Evolutionary conservation across 2,113 vertebrate genomes (phyloP).

Genomic region (Nerophis ophidion): DNA sequence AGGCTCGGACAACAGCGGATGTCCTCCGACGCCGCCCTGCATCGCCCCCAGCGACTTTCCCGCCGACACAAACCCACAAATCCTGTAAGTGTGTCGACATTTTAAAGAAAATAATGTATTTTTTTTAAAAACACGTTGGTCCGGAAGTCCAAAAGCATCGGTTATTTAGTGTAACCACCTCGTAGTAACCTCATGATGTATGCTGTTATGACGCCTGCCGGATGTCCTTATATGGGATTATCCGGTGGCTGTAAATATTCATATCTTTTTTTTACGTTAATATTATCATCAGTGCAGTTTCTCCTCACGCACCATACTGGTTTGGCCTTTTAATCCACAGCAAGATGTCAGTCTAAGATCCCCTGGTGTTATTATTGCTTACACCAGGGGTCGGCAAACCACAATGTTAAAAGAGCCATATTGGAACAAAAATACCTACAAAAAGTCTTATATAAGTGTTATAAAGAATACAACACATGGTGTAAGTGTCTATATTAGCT

Average conservation of each 20-base stretch:
- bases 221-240: too few species aligned
- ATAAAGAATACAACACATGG: too few species aligned
- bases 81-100: conserved; percentile 47
- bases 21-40: conserved; percentile 14
- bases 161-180: not conserved
- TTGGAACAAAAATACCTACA: too few species aligned
- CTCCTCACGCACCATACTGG: conserved; percentile 1
- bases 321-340: conserved; percentile 20
- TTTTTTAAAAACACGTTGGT: not conserved
- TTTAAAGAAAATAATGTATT: not conserved
- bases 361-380: not conserved
- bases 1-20: conserved; percentile 16
- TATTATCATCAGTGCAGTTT: not conserved
- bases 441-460: too few species aligned
- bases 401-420: too few species aligned
- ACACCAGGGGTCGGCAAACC: not conserved
- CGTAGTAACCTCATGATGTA: not conserved
- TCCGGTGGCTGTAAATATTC: too few species aligned
- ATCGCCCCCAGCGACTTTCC: conserved; percentile 18
- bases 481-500: too few species aligned
- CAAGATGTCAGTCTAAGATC: not conserved
- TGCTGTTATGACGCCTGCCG: not conserved
- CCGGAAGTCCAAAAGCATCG: not conserved
- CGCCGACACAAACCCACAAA: conserved; percentile 15
- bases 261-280: too few species aligned